Evolutionary conservation across 2,888 invertebrate genomes (phyloP).

Genomic region (Mamestra brassicae): DNA sequence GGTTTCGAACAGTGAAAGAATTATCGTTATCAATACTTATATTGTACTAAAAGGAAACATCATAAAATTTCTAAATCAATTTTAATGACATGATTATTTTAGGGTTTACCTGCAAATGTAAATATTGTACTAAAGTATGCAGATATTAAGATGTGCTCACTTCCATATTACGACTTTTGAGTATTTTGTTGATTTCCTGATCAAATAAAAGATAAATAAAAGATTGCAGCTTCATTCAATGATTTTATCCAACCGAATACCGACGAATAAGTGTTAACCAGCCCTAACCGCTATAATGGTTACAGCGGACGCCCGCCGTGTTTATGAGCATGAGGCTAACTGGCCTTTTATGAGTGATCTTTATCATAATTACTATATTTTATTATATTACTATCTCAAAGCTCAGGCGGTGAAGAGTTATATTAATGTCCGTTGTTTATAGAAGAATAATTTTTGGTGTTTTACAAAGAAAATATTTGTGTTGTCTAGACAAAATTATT

Average conservation of each 20-base stretch:
- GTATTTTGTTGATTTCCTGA: too few relatives aligned
- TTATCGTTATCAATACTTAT: too few relatives aligned
- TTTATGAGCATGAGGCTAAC: conserved; percentile 37
- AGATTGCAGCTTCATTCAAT: too few relatives aligned
- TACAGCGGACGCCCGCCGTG: conserved; percentile 10
- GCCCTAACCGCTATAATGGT: conserved; percentile 5
- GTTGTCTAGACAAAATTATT: neutral
- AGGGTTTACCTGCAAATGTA: too few relatives aligned
- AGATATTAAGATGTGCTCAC: too few relatives aligned
- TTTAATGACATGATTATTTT: too few relatives aligned
- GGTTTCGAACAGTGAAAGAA: too few relatives aligned
- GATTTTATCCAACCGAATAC: neutral
- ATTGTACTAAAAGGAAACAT: too few relatives aligned
- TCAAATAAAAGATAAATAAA: too few relatives aligned
- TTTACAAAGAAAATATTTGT: neutral
- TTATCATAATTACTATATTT: conserved; percentile 34
- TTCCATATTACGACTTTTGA: too few relatives aligned
- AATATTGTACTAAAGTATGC: too few relatives aligned
- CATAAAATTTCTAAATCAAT: too few relatives aligned
- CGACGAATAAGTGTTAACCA: neutral
- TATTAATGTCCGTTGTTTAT: neutral
- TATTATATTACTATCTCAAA: neutral
- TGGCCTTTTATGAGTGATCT: conserved; percentile 22
- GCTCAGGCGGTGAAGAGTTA: neutral
- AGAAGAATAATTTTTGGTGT: neutral